These are phyloP conservation scores for Corticium candelabrum DNA, from an alignment of 37 sponge, comb jelly and placozoan genomes.

Conservation along the genomic window DNA sequence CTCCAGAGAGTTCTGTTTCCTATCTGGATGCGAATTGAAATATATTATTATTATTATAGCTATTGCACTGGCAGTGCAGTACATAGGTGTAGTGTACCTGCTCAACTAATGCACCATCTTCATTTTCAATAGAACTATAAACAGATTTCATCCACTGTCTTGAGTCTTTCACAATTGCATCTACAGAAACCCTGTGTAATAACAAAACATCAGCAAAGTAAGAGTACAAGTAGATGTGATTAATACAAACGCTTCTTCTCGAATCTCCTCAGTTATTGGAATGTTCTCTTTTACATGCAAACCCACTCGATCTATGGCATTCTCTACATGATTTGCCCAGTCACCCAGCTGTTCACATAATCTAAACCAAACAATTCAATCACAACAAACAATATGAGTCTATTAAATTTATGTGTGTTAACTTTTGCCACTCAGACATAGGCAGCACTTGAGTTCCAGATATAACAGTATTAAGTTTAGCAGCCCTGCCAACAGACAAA, in stretches of 20 bases:
- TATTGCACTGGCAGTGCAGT: too few species aligned
- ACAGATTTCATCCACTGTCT: slow-evolving; percentile 42
- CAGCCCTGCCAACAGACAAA: too few species aligned
- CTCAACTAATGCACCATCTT: slow-evolving; percentile 21
- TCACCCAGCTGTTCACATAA: not conserved
- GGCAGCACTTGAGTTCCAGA: not conserved
- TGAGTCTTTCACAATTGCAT: slow-evolving; percentile 16
- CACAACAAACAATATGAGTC: too few species aligned
- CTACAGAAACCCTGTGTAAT: slow-evolving; percentile 17
- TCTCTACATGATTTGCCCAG: not conserved
- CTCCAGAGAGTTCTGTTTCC: too few species aligned
- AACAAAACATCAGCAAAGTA: not conserved
- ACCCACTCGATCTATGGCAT: not conserved
- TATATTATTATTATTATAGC: too few species aligned
- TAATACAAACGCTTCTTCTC: too few species aligned
- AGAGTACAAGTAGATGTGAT: too few species aligned
- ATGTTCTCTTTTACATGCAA: not conserved
- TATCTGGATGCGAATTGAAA: too few species aligned
- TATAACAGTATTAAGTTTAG: not conserved
- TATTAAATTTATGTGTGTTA: not conserved
- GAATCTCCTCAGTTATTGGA: too few species aligned
- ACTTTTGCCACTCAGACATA: not conserved
- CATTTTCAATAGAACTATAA: slow-evolving; percentile 21
- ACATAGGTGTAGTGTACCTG: slow-evolving; percentile 28
- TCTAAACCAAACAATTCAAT: not conserved